These are phyloP conservation scores for Phymanthus crucifer DNA, from an alignment of 92 coral and sea anemone genomes.

Conservation along the genomic window DNA sequence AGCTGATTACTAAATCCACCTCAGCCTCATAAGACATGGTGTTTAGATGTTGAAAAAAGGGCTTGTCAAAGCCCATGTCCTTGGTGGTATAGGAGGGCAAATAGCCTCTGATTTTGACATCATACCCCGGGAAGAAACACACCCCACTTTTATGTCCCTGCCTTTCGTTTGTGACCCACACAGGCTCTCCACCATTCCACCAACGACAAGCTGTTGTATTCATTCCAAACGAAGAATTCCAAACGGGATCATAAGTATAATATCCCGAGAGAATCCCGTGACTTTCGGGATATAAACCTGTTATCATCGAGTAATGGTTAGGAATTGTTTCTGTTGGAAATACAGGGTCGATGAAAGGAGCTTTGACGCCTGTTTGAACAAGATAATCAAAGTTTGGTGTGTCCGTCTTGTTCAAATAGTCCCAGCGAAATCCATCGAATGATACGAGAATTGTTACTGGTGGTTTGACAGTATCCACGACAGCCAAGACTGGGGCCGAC, in stretches of 20 bases:
- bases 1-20: slow-evolving; percentile 58
- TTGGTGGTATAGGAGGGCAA: slow-evolving; percentile 55
- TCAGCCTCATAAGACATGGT: slow-evolving; percentile 60
- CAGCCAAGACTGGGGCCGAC: background rate
- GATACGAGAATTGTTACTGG: slow-evolving; percentile 41
- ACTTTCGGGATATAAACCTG: slow-evolving; percentile 89
- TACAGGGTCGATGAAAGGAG: slow-evolving; percentile 74
- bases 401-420: slow-evolving; percentile 57
- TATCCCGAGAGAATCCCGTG: slow-evolving; percentile 83
- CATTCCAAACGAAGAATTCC: slow-evolving; percentile 52
- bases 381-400: slow-evolving; percentile 70
- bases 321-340: slow-evolving; percentile 78
- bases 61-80: slow-evolving; percentile 34
- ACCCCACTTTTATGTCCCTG: slow-evolving; percentile 83
- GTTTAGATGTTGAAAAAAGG: slow-evolving; percentile 37
- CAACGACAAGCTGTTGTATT: slow-evolving; percentile 71
- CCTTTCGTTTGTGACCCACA: slow-evolving; percentile 85
- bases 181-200: slow-evolving; percentile 88
- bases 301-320: slow-evolving; percentile 70
- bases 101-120: slow-evolving; percentile 59
- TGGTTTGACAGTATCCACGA: background rate
- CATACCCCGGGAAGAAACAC: slow-evolving; percentile 80
- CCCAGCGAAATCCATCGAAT: slow-evolving; percentile 87
- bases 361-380: slow-evolving; percentile 67
- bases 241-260: slow-evolving; percentile 75